Percentiles rank a stretch among this genome's conserved stretches.
Evolutionary conservation across 2,113 vertebrate genomes (phyloP).

Genomic region (Perca flavescens): DNA sequence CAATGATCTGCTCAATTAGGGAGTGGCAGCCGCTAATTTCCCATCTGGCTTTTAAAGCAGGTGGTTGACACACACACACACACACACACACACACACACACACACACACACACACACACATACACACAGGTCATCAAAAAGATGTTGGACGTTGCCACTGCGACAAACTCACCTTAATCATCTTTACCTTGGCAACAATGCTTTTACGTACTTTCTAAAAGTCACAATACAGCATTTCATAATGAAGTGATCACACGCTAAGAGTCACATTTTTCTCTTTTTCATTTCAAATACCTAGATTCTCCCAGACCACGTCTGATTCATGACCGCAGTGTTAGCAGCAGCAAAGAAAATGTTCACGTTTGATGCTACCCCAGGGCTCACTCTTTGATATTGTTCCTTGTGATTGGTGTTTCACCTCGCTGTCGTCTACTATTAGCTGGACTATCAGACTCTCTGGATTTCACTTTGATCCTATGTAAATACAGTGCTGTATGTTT

Average conservation of each 20-base stretch:
- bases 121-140: neutral
- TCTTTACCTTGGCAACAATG: neutral
- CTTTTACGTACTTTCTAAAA: neutral
- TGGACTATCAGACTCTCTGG: slow-evolving; percentile 25
- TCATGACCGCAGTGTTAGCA: neutral
- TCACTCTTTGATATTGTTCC: slow-evolving; percentile 46
- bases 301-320: slow-evolving; percentile 2
- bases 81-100: neutral
- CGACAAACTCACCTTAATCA: neutral
- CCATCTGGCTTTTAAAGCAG: slow-evolving; percentile 20
- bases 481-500: slow-evolving; percentile 42
- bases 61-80: neutral
- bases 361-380: neutral
- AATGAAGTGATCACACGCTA: neutral
- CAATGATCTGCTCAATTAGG: slow-evolving; percentile 37
- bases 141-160: neutral
- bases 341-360: neutral
- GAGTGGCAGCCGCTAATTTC: slow-evolving; percentile 26
- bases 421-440: slow-evolving; percentile 41
- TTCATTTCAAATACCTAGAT: neutral
- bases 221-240: neutral
- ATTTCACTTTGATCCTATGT: slow-evolving; percentile 54
- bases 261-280: slow-evolving; percentile 11
- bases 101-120: neutral
- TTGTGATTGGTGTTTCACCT: slow-evolving; percentile 41